A percentile compares a stretch with the other conserved stretches of the same genome.
These are phyloP conservation scores for Eledone cirrhosa DNA, from an alignment of 2,888 invertebrate genomes.

Conservation along the genomic window DNA sequence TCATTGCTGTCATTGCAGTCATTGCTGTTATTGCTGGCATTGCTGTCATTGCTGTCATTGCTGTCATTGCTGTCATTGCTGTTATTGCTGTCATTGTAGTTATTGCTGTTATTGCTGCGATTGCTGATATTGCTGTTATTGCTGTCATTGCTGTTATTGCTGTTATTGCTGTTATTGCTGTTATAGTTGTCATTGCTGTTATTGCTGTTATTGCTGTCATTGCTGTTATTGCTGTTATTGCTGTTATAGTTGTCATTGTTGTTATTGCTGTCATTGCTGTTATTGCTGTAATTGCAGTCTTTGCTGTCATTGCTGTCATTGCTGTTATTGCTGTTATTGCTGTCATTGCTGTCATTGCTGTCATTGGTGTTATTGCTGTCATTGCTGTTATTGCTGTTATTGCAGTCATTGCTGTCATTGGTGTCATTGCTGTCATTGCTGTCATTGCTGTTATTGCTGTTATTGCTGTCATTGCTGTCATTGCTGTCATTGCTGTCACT, in stretches of 20 bases:
- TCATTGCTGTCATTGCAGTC: background rate
- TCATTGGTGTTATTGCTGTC: background rate
- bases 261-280: background rate
- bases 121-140: too few species aligned
- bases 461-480: background rate
- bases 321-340: background rate
- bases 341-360: background rate
- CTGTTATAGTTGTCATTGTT: too few species aligned
- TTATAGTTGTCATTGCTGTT: too few species aligned
- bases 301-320: too few species aligned
- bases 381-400: background rate
- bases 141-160: background rate
- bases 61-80: background rate
- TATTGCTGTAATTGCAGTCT: background rate
- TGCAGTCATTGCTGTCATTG: constrained; percentile 13
- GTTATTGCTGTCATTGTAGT: too few species aligned
- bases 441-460: background rate
- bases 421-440: background rate
- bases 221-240: constrained; percentile 11
- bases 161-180: background rate
- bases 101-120: too few species aligned
- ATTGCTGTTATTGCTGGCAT: too few species aligned
- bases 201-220: constrained; percentile 11
- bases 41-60: too few species aligned
- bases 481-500: background rate